These are phyloP conservation scores for Pardosa pseudoannulata DNA, from an alignment of 2,888 invertebrate genomes.

Conservation along the genomic window DNA sequence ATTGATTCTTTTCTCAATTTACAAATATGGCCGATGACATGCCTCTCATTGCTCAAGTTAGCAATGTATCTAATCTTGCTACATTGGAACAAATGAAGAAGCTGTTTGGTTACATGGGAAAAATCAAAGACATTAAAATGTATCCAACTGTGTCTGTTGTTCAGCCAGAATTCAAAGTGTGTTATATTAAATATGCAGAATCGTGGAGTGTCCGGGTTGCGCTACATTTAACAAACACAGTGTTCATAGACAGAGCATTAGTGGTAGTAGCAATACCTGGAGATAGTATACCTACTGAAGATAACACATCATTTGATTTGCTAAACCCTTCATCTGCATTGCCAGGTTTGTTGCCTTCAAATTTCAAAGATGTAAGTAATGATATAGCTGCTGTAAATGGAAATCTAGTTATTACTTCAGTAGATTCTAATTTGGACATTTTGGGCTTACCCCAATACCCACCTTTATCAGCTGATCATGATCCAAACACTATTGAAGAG, in stretches of 20 bases:
- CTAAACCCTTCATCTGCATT: conserved; percentile 51
- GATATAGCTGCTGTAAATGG: conserved; percentile 64
- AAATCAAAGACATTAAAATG: conserved; percentile 65
- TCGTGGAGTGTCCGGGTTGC: conserved; percentile 64
- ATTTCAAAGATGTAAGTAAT: conserved; percentile 63
- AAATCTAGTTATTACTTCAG: conserved; percentile 62
- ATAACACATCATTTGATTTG: conserved; percentile 55
- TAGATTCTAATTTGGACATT: conserved; percentile 62
- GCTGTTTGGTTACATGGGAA: conserved; percentile 65
- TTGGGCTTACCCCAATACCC: conserved; percentile 61
- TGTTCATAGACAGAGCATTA: conserved; percentile 58
- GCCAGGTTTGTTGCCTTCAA: conserved; percentile 50
- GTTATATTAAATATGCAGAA: conserved; percentile 60
- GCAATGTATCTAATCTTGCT: conserved; percentile 63
- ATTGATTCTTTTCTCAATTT: too few relatives aligned
- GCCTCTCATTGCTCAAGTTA: conserved; percentile 63
- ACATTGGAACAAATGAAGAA: conserved; percentile 65
- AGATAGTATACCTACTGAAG: conserved; percentile 59
- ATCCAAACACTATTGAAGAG: conserved; percentile 66
- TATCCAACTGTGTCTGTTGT: conserved; percentile 52
- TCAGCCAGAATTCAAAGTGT: conserved; percentile 66
- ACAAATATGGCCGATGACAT: conserved; percentile 49
- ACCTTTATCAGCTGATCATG: conserved; percentile 60
- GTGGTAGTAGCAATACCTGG: conserved; percentile 65
- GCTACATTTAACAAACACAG: conserved; percentile 60